A percentile compares a stretch with the other conserved stretches of the same genome.
Conservation (phyloP, 2,113 vertebrate genomes). For the Tachysurus fulvidraco region DNA sequence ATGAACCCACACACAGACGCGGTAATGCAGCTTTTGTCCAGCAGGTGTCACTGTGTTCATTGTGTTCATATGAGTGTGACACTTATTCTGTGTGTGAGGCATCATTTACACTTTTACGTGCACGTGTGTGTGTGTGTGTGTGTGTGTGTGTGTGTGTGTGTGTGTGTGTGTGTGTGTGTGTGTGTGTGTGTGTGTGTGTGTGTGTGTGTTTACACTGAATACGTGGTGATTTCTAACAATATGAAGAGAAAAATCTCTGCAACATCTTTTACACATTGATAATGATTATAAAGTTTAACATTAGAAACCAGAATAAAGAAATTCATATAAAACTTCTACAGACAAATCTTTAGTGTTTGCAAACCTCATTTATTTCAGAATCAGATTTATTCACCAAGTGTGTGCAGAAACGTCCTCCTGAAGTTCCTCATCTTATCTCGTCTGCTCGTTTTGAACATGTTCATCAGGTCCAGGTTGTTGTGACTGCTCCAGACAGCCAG, state of each 20-base stretch:
- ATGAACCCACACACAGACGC: too few relatives aligned
- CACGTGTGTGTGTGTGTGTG: not conserved
- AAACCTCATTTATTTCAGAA: too few relatives aligned
- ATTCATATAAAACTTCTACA: not conserved
- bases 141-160: not conserved
- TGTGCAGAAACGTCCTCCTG: not conserved
- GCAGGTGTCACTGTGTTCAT: constrained; percentile 11
- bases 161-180: not conserved
- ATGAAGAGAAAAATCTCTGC: too few relatives aligned
- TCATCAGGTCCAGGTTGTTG: too few relatives aligned
- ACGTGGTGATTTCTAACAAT: too few relatives aligned
- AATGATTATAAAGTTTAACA: too few relatives aligned
- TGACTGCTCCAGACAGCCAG: too few relatives aligned
- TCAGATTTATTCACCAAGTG: not conserved
- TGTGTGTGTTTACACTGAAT: not conserved
- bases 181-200: not conserved
- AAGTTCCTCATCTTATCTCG: too few relatives aligned
- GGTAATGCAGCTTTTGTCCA: not conserved
- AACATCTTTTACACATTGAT: too few relatives aligned
- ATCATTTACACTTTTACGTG: not conserved
- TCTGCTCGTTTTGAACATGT: too few relatives aligned
- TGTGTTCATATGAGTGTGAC: not conserved
- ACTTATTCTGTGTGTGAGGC: not conserved
- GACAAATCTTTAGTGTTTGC: not conserved
- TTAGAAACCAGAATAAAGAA: too few relatives aligned